Conservation (phyloP, 2,888 invertebrate species). For the Pedicia rivosa region DNA sequence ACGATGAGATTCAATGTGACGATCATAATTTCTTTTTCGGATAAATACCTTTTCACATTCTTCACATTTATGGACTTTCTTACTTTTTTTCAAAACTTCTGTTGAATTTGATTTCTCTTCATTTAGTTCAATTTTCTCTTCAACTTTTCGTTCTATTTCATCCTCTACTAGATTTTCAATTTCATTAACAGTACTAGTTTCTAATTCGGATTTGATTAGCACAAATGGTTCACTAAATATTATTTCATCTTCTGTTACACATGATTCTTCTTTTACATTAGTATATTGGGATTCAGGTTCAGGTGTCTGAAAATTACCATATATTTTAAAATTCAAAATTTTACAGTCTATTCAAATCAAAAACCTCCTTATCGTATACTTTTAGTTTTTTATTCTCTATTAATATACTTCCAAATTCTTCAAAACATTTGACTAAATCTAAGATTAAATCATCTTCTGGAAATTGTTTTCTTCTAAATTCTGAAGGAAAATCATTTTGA, state of each 20-base stretch:
- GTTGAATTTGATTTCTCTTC: background rate
- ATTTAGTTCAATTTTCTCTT: background rate
- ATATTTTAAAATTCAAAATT: too few species aligned
- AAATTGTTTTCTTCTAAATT: background rate
- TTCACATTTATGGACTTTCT: background rate
- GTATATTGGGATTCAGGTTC: background rate
- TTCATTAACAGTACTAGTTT: too few species aligned
- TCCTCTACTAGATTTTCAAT: too few species aligned
- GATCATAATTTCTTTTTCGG: background rate
- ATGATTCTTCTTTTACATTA: too few species aligned
- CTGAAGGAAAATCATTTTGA: slow-evolving; percentile 1
- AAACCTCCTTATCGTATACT: background rate
- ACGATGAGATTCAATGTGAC: slow-evolving; percentile 1
- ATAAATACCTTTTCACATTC: slow-evolving; percentile 1
- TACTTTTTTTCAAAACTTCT: background rate
- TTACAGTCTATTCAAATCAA: background rate
- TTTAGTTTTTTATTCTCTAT: background rate
- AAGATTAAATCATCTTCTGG: background rate
- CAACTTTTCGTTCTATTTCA: background rate
- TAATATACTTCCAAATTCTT: slow-evolving; percentile 4
- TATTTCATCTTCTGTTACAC: too few species aligned
- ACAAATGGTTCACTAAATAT: too few species aligned
- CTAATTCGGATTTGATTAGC: too few species aligned
- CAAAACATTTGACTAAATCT: slow-evolving; percentile 2
- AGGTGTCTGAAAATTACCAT: background rate